A percentile compares a stretch with the other conserved stretches of the same genome.
These are phyloP conservation scores for Poeciliopsis infans DNA, from an alignment of 2,797 vertebrate genomes.

Conservation along the genomic window DNA sequence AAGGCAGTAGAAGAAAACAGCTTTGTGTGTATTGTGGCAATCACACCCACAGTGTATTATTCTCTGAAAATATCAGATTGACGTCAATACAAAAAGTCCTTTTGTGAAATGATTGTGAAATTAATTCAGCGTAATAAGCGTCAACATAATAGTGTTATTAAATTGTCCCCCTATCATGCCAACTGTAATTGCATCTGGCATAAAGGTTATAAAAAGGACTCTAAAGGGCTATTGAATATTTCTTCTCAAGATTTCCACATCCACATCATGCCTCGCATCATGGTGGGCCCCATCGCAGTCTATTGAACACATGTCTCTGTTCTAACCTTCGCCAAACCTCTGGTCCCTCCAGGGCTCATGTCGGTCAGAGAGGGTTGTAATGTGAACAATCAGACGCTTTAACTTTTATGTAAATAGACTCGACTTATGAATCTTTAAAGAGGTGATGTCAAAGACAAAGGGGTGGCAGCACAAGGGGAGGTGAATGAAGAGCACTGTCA, in stretches of 20 bases:
- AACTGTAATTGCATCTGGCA: constrained; percentile 23
- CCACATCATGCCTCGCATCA: constrained; percentile 22
- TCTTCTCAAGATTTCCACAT: constrained; percentile 34
- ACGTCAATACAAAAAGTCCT: constrained; percentile 38
- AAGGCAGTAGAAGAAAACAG: constrained; percentile 11
- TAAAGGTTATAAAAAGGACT: constrained; percentile 23
- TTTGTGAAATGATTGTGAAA: constrained; percentile 33
- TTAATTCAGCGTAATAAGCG: constrained; percentile 32
- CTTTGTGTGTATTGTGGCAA: constrained; percentile 18
- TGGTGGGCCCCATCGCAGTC: constrained; percentile 43
- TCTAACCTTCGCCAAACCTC: constrained; percentile 72
- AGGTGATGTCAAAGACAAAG: constrained; percentile 83
- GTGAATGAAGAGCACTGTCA: constrained; percentile 59
- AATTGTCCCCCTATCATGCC: constrained; percentile 14
- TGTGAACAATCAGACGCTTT: constrained; percentile 80
- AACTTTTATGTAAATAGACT: constrained; percentile 81
- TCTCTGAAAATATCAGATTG: constrained; percentile 33
- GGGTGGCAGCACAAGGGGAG: constrained; percentile 47
- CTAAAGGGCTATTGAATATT: constrained; percentile 19
- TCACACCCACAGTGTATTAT: constrained; percentile 16
- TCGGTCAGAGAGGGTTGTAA: constrained; percentile 79
- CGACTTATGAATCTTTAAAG: constrained; percentile 83
- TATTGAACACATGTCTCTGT: constrained; percentile 53
- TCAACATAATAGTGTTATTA: constrained; percentile 34
- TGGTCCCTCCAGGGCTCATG: constrained; percentile 67